Conservation (phyloP, 2,797 vertebrate species). For the Melanotaenia parkinsoni region DNA sequence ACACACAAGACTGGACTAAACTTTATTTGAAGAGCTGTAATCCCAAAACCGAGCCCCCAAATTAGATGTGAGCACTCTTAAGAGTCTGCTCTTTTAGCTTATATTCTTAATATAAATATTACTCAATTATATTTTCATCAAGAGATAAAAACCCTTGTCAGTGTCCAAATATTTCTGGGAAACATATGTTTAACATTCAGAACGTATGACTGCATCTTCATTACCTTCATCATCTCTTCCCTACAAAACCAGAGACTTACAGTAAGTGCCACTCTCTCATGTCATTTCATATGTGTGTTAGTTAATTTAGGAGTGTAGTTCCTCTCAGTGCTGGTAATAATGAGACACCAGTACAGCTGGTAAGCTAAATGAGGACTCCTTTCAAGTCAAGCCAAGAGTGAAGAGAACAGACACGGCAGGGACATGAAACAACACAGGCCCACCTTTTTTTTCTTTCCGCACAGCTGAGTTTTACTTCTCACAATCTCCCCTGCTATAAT, state of each 20-base stretch:
- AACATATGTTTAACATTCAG: conserved; percentile 8
- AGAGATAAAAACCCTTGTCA: not conserved
- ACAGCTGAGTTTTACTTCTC: conserved; percentile 65
- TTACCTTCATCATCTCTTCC: conserved; percentile 25
- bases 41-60: not conserved
- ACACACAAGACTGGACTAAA: not conserved
- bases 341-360: conserved; percentile 72
- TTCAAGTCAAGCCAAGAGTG: conserved; percentile 73
- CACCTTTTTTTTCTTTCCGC: conserved; percentile 20
- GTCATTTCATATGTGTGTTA: conserved; percentile 12
- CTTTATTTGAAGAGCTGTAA: not conserved
- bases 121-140: not conserved
- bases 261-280: conserved; percentile 34
- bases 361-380: conserved; percentile 70
- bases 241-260: conserved; percentile 31
- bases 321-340: conserved; percentile 65
- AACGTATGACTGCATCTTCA: conserved; percentile 10
- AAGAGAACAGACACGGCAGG: conserved; percentile 62
- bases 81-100: not conserved
- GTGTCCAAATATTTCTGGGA: not conserved
- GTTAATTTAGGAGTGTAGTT: conserved; percentile 45
- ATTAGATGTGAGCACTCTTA: not conserved
- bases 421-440: conserved; percentile 61
- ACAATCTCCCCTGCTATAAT: conserved; percentile 53
- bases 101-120: not conserved